Conservation (phyloP, 2,797 vertebrate genomes). For the Lemur catta region DNA sequence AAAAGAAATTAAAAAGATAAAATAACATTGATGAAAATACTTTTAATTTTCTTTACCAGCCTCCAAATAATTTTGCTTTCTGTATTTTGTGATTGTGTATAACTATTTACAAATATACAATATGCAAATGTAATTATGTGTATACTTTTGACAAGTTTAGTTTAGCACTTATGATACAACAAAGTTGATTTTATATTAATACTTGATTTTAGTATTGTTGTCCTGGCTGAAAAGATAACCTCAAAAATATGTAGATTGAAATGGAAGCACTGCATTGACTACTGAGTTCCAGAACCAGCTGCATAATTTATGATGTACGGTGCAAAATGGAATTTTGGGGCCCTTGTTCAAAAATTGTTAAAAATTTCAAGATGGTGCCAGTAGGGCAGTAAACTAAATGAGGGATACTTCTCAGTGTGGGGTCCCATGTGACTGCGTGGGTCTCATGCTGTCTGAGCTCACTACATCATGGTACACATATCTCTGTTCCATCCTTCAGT, state of each 20-base stretch:
- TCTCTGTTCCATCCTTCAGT: not conserved
- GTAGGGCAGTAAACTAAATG: not conserved
- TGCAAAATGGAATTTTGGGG: not conserved
- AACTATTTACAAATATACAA: not conserved
- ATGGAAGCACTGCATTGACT: not conserved
- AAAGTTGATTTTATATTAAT: not conserved
- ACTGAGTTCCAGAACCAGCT: not conserved
- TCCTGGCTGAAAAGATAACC: not conserved
- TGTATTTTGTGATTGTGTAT: not conserved
- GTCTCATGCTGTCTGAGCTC: not conserved
- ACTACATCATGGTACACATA: not conserved
- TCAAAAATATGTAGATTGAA: not conserved
- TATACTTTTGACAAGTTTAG: not conserved
- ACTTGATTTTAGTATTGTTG: not conserved
- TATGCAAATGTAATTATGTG: not conserved
- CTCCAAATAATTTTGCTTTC: conserved; percentile 9
- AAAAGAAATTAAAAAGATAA: not conserved
- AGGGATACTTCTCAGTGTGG: not conserved
- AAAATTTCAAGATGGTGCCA: not conserved
- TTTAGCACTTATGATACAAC: not conserved
- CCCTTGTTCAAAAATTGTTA: not conserved
- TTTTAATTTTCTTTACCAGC: not conserved
- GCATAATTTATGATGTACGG: not conserved
- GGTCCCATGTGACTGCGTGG: not conserved
- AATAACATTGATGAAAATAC: not conserved